A percentile compares a stretch with the other conserved stretches of the same genome.
phyloP scores from a whole-genome alignment of 64 coral and sea anemone species.

The Stichodactyla mertensii region DNA sequence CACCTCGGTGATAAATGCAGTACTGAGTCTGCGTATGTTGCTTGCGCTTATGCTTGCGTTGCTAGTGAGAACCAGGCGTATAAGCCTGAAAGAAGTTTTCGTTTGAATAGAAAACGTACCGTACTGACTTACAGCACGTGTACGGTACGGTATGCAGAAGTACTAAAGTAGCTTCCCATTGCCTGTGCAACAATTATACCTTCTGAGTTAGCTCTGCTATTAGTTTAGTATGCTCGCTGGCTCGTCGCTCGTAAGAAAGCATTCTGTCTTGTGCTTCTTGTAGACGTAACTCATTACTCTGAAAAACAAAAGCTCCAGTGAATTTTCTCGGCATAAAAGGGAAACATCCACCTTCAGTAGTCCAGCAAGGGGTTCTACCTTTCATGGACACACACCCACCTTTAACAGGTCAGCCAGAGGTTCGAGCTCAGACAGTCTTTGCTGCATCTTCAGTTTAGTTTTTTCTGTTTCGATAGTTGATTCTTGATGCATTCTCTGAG shows the following conservation, averaged over 20 bases:
- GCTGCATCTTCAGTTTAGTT: conserved; percentile 78
- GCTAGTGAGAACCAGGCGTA: too few species aligned
- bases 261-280: conserved; percentile 90
- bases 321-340: not conserved
- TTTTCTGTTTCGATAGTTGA: conserved; percentile 81
- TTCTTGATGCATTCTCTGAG: conserved; percentile 82
- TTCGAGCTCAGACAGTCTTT: conserved; percentile 86
- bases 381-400: conserved; percentile 21
- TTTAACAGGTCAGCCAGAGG: conserved; percentile 88
- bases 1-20: too few species aligned
- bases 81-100: too few species aligned
- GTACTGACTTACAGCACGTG: too few species aligned
- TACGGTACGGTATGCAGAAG: not conserved
- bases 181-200: conserved; percentile 23
- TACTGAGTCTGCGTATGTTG: too few species aligned
- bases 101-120: too few species aligned
- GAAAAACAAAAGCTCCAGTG: not conserved
- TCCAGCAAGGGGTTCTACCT: not conserved
- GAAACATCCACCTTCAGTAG: not conserved
- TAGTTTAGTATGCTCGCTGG: conserved; percentile 82
- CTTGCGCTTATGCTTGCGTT: too few species aligned
- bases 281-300: conserved; percentile 76
- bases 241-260: conserved; percentile 83
- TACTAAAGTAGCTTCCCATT: not conserved
- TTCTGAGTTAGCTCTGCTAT: conserved; percentile 95